Evolutionary conservation across 1,140 invertebrate genomes (phyloP), one percentile per base, ranked within the genome.

Genomic region (Laodelphax striatellus): DNA sequence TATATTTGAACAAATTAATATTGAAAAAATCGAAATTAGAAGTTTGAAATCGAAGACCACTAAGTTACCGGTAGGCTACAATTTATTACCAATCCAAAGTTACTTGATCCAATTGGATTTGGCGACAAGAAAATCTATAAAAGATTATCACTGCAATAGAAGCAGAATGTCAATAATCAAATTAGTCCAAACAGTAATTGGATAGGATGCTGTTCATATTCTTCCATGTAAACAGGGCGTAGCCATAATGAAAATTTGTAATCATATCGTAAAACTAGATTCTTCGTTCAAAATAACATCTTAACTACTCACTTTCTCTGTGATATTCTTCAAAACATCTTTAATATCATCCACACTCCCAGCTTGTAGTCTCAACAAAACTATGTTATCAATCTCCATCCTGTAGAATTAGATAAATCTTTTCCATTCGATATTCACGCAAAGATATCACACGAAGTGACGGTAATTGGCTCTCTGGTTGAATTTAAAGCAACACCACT

Each of bases 311-410:
- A 59, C 57, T 34, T 59, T 21, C 14, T 59, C 57, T 28, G 52
- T 59, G 17, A 59, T 52, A 22, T 59, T 50, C 14, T 59, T 59
- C 42, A 59, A 52, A 52, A 59, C 52, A 52, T 59, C 52, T 44
- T 52, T 59, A 6, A 59, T 52, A 59, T 59, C 57, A 52, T 59
- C 57, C 9, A 59, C 16, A 43, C 57, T 46, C 4, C 57, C 57
- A 31, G 50, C 52, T 34, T 59, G 44, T 13, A 59, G 14, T 14
- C 57, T 44, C 44, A 59, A 43, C 4, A 59, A 34, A 2, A 52
- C 52, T 14, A 59, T 59, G 21, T 59, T 59, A 31, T 59, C 57
- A 16, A 59, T 59, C 21, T 50, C 46, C 50, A 59, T 44, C 10
- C 11, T 13, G 11, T 38, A 1, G 11, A 38, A 38, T 38, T 38